A percentile compares a stretch with the other conserved stretches of the same genome.
These are phyloP conservation scores for Rotaria sp. DNA, from an alignment of 2,888 invertebrate species.

Conservation along the genomic window DNA sequence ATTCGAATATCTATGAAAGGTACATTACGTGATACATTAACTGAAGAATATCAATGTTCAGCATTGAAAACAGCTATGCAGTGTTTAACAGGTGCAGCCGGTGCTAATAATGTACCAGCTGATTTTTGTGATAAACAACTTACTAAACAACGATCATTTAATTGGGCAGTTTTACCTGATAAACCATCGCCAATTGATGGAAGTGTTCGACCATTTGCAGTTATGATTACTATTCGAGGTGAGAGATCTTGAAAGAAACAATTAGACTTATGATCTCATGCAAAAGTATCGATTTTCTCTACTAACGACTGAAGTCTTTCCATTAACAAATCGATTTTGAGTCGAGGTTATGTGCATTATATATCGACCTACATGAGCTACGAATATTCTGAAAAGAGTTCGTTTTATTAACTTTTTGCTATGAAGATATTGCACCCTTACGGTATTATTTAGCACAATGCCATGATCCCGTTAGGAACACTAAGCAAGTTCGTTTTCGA, in stretches of 20 bases:
- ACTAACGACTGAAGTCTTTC: too few relatives aligned
- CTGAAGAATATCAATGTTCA: neutral
- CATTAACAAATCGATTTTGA: too few relatives aligned
- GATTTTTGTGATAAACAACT: slow-evolving; percentile 25
- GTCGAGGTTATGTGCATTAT: too few relatives aligned
- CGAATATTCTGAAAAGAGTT: too few relatives aligned
- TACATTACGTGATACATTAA: neutral
- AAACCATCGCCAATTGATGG: neutral
- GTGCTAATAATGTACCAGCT: neutral
- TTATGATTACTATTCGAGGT: neutral
- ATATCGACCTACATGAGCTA: too few relatives aligned
- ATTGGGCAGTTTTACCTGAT: slow-evolving; percentile 17
- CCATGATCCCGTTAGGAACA: too few relatives aligned
- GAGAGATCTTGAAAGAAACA: neutral
- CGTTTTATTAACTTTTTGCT: too few relatives aligned
- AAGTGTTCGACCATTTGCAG: slow-evolving; percentile 5
- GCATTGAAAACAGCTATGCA: slow-evolving; percentile 6
- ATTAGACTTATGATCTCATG: too few relatives aligned
- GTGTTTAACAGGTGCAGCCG: neutral
- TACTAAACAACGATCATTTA: neutral
- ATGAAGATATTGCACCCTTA: too few relatives aligned
- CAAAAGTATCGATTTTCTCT: too few relatives aligned
- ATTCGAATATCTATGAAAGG: neutral
- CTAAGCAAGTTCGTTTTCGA: too few relatives aligned
- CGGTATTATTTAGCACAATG: too few relatives aligned